These are phyloP conservation scores for Agraylea sexmaculata DNA, from an alignment of 1,140 invertebrate genomes.

Conservation along the genomic window DNA sequence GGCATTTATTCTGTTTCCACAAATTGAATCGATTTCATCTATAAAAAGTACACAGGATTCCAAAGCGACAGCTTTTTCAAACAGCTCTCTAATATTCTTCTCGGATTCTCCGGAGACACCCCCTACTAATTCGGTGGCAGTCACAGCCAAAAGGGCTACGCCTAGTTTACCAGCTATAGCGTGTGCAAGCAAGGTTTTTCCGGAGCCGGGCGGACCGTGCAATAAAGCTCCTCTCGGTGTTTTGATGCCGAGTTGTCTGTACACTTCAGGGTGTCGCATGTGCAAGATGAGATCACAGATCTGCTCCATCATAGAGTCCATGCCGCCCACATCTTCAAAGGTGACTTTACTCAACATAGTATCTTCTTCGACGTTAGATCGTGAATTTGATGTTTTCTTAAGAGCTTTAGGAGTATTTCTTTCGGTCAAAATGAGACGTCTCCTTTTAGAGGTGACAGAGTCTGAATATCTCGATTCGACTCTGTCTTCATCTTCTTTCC, in stretches of 20 bases:
- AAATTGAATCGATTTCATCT: constrained; percentile 89
- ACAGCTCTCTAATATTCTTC: constrained; percentile 80
- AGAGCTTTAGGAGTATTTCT: constrained; percentile 5
- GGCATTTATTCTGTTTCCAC: constrained; percentile 72
- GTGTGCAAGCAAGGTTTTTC: constrained; percentile 83
- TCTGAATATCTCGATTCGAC: too few relatives aligned
- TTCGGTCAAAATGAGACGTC: too few relatives aligned
- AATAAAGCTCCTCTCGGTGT: constrained; percentile 75
- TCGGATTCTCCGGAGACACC: constrained; percentile 94
- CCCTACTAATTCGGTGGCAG: constrained; percentile 84
- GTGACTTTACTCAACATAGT: constrained; percentile 33
- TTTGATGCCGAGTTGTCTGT: constrained; percentile 63
- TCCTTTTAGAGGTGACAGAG: too few relatives aligned
- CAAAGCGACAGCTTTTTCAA: constrained; percentile 63
- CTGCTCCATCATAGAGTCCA: constrained; percentile 58
- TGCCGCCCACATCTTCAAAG: constrained; percentile 66
- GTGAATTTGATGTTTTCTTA: constrained; percentile 2
- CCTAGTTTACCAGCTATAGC: constrained; percentile 70
- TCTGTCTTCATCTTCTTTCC: too few relatives aligned
- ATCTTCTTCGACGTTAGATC: constrained; percentile 27
- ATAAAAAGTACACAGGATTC: constrained; percentile 85
- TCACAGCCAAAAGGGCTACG: constrained; percentile 72
- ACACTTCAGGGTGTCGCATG: constrained; percentile 75
- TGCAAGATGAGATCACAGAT: constrained; percentile 71
- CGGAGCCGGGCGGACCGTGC: constrained; percentile 87